Evolutionary conservation across 2,888 invertebrate species (phyloP).

Genomic region (Oscheius sp.): DNA sequence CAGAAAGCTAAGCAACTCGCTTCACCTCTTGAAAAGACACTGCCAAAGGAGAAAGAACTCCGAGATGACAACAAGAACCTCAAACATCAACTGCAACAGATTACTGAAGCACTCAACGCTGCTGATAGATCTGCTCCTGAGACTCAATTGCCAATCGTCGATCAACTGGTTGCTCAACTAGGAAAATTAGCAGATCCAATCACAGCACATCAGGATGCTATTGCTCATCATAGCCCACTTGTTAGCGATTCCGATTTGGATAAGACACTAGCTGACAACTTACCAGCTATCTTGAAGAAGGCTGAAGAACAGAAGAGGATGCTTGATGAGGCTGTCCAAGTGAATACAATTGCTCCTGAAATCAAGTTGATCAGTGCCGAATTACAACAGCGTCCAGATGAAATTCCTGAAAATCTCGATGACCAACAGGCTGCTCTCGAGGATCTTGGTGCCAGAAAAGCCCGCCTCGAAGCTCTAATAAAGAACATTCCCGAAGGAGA

Average conservation of each 20-base stretch:
- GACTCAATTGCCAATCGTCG: conserved; percentile 34
- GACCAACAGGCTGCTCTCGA: conserved; percentile 48
- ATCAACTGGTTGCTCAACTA: conserved; percentile 36
- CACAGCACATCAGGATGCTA: conserved; percentile 28
- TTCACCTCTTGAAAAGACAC: conserved; percentile 23
- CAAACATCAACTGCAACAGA: conserved; percentile 9
- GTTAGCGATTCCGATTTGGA: conserved; percentile 37
- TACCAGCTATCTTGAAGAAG: neutral
- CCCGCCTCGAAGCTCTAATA: conserved; percentile 43
- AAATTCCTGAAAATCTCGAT: conserved; percentile 36
- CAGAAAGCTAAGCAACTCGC: conserved; percentile 34
- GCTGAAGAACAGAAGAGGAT: conserved; percentile 28
- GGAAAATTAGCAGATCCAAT: conserved; percentile 29
- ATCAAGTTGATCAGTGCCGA: conserved; percentile 39
- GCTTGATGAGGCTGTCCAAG: conserved; percentile 36
- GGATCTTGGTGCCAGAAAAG: conserved; percentile 41
- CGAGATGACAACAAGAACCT: conserved; percentile 20
- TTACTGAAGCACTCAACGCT: neutral
- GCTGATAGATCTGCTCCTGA: conserved; percentile 20
- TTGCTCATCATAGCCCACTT: conserved; percentile 22
- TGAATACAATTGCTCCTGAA: conserved; percentile 43
- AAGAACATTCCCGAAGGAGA: conserved; percentile 36
- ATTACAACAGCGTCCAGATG: conserved; percentile 37
- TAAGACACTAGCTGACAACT: conserved; percentile 29
- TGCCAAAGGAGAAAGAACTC: conserved; percentile 20